A percentile compares a stretch with the other conserved stretches of the same genome.
These are phyloP conservation scores for Fringilla coelebs DNA, from an alignment of 2,797 vertebrate genomes.

Conservation along the genomic window DNA sequence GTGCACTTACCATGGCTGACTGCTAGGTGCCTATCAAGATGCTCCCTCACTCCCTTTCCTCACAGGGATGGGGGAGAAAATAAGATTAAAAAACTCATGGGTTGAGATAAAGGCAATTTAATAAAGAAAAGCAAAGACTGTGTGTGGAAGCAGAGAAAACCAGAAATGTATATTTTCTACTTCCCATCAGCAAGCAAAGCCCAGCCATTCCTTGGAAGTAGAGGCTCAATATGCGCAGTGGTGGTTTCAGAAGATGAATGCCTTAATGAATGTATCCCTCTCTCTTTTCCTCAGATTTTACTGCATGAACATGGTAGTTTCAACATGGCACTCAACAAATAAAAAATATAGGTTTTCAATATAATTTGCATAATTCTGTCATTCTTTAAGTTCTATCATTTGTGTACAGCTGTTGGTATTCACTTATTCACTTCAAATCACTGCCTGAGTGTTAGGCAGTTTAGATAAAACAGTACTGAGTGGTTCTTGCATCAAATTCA, in stretches of 20 bases:
- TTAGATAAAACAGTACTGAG: not conserved
- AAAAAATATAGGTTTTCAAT: accelerated
- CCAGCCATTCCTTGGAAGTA: not conserved
- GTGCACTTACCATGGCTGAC: not conserved
- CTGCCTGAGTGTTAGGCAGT: not conserved
- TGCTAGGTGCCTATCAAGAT: not conserved
- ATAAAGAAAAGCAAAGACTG: not conserved
- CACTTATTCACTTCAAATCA: not conserved
- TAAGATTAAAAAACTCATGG: not conserved
- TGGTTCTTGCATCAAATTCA: not conserved
- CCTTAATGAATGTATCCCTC: too few species aligned
- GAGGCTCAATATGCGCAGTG: not conserved
- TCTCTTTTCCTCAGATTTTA: not conserved
- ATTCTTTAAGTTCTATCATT: not conserved
- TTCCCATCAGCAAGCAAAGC: not conserved
- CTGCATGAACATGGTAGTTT: not conserved
- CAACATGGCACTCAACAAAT: not conserved
- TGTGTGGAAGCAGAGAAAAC: not conserved
- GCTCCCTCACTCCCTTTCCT: not conserved
- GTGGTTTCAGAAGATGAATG: not conserved
- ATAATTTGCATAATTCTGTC: not conserved
- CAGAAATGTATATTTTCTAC: not conserved
- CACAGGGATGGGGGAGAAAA: not conserved
- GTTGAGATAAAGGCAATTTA: not conserved
- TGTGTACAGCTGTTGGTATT: not conserved